phyloP scores from a whole-genome alignment of 30 jellyfish, hydroid and myxozoan species.

The Aurelia aurita region DNA sequence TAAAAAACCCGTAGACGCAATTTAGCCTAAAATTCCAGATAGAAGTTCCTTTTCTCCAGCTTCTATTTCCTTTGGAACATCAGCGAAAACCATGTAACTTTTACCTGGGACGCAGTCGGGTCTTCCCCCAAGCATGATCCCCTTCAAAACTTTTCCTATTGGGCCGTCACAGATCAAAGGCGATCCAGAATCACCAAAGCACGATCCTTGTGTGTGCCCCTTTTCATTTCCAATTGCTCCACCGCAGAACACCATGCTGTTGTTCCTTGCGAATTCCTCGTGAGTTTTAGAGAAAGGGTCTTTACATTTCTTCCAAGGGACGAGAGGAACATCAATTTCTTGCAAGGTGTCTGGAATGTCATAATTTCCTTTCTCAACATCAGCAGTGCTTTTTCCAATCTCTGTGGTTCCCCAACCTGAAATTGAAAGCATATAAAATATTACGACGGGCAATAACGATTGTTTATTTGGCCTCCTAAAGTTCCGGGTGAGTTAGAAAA shows the following conservation, averaged over 20 bases:
- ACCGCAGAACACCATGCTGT: conserved; percentile 51
- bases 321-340: conserved; percentile 59
- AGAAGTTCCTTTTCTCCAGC: no score
- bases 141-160: conserved; percentile 8
- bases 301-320: conserved; percentile 46
- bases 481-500: no score
- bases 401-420: conserved; percentile 57
- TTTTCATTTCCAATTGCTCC: conserved; percentile 3
- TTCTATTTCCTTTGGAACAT: neutral
- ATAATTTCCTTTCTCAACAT: conserved; percentile 2
- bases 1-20: no score
- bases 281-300: conserved; percentile 23
- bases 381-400: neutral
- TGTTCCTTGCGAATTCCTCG: conserved; percentile 35
- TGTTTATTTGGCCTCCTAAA: no score
- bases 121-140: conserved; percentile 53
- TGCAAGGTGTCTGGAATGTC: conserved; percentile 18
- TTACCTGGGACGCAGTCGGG: conserved; percentile 48
- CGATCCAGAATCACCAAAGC: conserved; percentile 70
- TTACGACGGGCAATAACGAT: no score
- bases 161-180: conserved; percentile 37
- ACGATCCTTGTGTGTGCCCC: conserved; percentile 8
- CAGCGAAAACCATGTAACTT: conserved; percentile 44
- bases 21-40: no score
- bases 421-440: neutral